Conservation (phyloP, 2,797 vertebrate species). For the Coregonus suidteri region DNA sequence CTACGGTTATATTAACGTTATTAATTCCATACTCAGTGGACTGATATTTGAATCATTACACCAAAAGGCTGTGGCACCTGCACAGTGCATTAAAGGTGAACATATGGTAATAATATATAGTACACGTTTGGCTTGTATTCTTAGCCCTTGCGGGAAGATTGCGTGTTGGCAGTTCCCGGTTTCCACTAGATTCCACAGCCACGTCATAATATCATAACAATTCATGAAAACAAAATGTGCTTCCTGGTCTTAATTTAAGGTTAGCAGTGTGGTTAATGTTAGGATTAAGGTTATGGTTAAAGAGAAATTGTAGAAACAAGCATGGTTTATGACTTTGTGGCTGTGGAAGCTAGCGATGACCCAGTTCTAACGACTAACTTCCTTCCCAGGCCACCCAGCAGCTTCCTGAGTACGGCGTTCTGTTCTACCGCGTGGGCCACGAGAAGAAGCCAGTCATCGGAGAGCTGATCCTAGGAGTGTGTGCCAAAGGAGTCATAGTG, state of each 20-base stretch:
- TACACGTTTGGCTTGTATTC: not conserved
- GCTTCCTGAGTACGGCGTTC: slow-evolving; percentile 85
- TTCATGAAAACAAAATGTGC: too few relatives aligned
- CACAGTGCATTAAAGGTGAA: not conserved
- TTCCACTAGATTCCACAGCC: too few relatives aligned
- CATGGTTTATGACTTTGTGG: too few relatives aligned
- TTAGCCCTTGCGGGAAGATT: not conserved
- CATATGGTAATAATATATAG: too few relatives aligned
- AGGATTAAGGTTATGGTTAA: too few relatives aligned
- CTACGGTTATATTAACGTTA: not conserved
- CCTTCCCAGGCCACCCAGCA: slow-evolving; percentile 80
- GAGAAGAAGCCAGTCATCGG: slow-evolving; percentile 80
- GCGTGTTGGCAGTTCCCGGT: not conserved
- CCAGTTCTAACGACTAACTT: not conserved
- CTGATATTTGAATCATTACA: not conserved
- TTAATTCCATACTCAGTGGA: not conserved
- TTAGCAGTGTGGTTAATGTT: too few relatives aligned
- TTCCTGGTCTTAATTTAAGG: too few relatives aligned
- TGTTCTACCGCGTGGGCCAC: slow-evolving; percentile 77
- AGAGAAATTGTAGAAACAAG: too few relatives aligned
- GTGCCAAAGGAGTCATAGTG: slow-evolving; percentile 85
- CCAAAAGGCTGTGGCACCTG: not conserved
- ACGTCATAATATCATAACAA: too few relatives aligned
- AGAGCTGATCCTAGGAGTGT: slow-evolving; percentile 83
- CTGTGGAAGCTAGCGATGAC: not conserved